Evolutionary conservation across 1,140 invertebrate genomes (phyloP).

Genomic region (Chrysopa pallens): DNA sequence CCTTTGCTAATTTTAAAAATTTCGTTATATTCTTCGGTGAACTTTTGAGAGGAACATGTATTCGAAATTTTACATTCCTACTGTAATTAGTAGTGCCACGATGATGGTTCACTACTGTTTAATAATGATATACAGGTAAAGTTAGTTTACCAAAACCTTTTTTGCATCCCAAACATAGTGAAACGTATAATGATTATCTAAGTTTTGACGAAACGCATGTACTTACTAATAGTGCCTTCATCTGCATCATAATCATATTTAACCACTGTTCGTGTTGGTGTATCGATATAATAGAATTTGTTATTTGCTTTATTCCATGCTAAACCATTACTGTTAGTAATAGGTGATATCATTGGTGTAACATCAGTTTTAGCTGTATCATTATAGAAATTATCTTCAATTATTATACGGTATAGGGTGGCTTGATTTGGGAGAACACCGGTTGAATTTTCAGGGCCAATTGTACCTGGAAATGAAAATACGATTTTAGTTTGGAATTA

Average conservation of each 20-base stretch:
- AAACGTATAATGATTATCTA: no score
- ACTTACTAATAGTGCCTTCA: conserved; percentile 39
- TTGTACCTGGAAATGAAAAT: conserved; percentile 37
- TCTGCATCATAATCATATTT: conserved; percentile 57
- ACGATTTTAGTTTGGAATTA: conserved; percentile 1
- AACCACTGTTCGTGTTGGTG: conserved; percentile 41
- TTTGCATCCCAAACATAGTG: no score
- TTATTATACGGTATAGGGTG: conserved; percentile 32
- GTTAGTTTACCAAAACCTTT: no score
- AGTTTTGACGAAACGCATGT: not conserved
- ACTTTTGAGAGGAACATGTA: no score
- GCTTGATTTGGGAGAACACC: conserved; percentile 33
- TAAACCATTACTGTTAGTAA: conserved; percentile 66
- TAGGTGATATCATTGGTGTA: conserved; percentile 20
- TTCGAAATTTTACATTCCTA: no score
- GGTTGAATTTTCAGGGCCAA: conserved; percentile 37
- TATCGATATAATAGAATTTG: conserved; percentile 62
- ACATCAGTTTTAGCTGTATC: conserved; percentile 12
- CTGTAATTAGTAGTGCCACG: no score
- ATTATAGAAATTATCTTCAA: conserved; percentile 17
- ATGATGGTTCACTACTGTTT: no score
- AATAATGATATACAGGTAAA: no score
- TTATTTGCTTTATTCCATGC: conserved; percentile 53
- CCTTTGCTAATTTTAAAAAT: no score
- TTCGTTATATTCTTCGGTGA: no score